Base-by-base conservation (phyloP, 2,797 vertebrate species). In the Chanos chanos region DNA sequence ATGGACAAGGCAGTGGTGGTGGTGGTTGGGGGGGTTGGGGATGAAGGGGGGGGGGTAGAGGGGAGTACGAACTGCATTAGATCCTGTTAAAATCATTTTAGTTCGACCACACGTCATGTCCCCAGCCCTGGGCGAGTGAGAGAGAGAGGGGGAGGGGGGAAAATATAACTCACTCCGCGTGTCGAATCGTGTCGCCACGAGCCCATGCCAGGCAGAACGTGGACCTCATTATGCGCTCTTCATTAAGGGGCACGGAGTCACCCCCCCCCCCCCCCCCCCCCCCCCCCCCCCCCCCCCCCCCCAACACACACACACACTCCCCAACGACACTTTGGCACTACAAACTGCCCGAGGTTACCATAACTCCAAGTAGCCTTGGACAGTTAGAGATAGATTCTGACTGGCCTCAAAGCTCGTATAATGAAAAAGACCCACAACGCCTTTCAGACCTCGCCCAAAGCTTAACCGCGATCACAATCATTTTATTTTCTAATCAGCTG, bases 61-160 rank as follows among this genome's bases (percentile, higher is more conserved):
- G 68, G 66, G 67, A 48, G 49, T 75, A 71, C 61, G 70, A 77
- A 73, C 78, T 22, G 8, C 50, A 86, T 85, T 83, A 78, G 48
- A 77, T 77, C 59, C 61, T 73, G 64, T 85, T 84, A 82, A 76
- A 80, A 78, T 83, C 15, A 81, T 79, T 84, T 81, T 81, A 73
- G 28, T 83, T 58, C 77, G 82, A 83, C 76, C 78, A 80, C 76
- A 79, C 82, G 77, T 79, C 63, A 53, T 69, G 52, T 62, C 62
- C 60, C 58, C 70, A 69, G 61, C 75, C 58, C 4, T 13, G 45
- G 70, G 78, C 60, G n/a, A 3, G 7, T 57, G 48, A 65, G 19
- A 68, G 68, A 54, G 44, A 33, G 31, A 31, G 33, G 27, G 15
- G 27, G 13, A 31, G 27, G 7, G 7, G 37, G n/a, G n/a, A n/a